phyloP scores from a whole-genome alignment of 2,888 invertebrate genomes.

The Venustoraphidia nigricollis region DNA sequence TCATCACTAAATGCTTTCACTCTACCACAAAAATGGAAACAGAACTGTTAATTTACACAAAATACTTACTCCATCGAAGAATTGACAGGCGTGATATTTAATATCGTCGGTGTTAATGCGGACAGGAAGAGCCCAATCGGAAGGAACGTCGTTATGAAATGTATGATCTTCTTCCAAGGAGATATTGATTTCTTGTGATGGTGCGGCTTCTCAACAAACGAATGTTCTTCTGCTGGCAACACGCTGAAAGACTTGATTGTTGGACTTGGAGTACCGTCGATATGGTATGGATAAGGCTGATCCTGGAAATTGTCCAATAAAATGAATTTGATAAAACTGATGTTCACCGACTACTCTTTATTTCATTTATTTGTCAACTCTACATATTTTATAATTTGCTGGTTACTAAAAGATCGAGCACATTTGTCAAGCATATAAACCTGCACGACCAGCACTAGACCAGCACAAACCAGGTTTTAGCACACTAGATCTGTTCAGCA shows the following conservation, averaged over 20 bases:
- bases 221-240: conserved; percentile 6
- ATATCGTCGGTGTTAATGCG: conserved; percentile 49
- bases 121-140: conserved; percentile 57
- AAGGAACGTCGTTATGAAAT: conserved; percentile 48
- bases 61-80: conserved; percentile 20
- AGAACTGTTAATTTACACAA: neutral
- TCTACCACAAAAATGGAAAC: neutral
- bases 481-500: too few relatives aligned
- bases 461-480: too few relatives aligned
- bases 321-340: too few relatives aligned
- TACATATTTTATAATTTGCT: too few relatives aligned
- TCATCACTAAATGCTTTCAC: too few relatives aligned
- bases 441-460: too few relatives aligned
- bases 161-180: conserved; percentile 47
- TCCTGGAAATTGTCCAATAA: conserved; percentile 8
- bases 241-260: conserved; percentile 3
- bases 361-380: too few relatives aligned
- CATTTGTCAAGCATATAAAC: too few relatives aligned
- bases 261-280: conserved; percentile 6
- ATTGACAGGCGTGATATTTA: conserved; percentile 34
- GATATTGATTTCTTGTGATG: conserved; percentile 14
- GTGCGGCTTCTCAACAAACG: conserved; percentile 1
- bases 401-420: too few relatives aligned
- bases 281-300: conserved; percentile 19
- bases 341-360: too few relatives aligned